Evolutionary conservation across 2,888 invertebrate species (phyloP).

Genomic region (Agonum fuliginosum): DNA sequence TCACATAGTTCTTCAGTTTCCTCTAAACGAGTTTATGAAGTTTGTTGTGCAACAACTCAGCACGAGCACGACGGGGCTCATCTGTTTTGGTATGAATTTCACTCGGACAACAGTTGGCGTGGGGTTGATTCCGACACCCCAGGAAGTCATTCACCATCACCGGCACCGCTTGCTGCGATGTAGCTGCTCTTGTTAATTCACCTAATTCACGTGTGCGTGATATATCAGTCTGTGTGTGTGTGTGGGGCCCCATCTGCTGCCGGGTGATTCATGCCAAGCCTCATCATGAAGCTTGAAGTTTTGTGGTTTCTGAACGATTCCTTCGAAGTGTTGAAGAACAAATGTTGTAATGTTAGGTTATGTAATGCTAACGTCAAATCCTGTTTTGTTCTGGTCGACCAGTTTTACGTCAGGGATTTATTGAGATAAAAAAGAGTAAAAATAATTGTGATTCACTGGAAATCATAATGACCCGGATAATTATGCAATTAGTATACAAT

Average conservation of each 20-base stretch:
- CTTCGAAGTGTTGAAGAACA: no score
- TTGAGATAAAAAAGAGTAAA: no score
- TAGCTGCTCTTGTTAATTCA: constrained; percentile 43
- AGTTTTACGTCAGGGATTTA: background rate
- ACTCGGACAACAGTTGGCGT: constrained; percentile 16
- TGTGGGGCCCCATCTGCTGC: constrained; percentile 18
- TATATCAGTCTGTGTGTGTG: constrained; percentile 19
- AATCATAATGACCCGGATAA: no score
- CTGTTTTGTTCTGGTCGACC: no score
- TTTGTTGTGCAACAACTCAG: no score
- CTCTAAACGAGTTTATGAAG: no score
- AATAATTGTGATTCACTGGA: no score
- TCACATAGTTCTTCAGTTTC: no score
- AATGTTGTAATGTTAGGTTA: background rate
- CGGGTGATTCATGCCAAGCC: constrained; percentile 23
- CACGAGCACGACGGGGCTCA: no score
- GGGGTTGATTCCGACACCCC: constrained; percentile 1
- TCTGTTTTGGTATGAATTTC: background rate
- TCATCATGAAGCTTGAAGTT: constrained; percentile 30
- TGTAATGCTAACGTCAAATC: background rate
- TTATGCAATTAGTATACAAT: no score
- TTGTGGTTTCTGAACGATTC: constrained; percentile 30
- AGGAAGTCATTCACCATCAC: constrained; percentile 25
- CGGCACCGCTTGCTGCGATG: constrained; percentile 30
- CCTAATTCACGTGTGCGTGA: constrained; percentile 43